These are phyloP conservation scores for Xerus inauris DNA, from an alignment of 2,113 vertebrate species.

Conservation along the genomic window DNA sequence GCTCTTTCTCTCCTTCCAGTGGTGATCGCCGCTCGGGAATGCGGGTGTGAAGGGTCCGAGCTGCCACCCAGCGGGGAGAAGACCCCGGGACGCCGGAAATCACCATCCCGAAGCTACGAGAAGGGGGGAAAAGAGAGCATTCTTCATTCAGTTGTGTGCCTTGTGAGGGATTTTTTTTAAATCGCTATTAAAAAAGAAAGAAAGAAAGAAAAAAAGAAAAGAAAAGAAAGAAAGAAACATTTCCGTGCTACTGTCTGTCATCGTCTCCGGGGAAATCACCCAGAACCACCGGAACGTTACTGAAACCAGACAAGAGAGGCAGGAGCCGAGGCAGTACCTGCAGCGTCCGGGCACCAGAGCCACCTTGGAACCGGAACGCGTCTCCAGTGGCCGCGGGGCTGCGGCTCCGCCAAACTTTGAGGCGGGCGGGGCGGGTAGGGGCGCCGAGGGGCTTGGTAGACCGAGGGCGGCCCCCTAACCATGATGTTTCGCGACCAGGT, in stretches of 20 bases:
- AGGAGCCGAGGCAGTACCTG: conserved; percentile 67
- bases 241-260: conserved; percentile 69
- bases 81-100: conserved; percentile 73
- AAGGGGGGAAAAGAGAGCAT: not conserved
- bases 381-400: conserved; percentile 64
- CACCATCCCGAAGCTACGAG: conserved; percentile 65
- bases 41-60: conserved; percentile 82
- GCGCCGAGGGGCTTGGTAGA: conserved; percentile 61
- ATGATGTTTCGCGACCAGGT: conserved; percentile 99
- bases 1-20: conserved; percentile 83
- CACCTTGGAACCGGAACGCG: conserved; percentile 62
- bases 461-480: conserved; percentile 85
- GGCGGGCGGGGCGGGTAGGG: conserved; percentile 66
- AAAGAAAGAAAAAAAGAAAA: too few species aligned
- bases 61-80: conserved; percentile 71
- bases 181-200: too few species aligned
- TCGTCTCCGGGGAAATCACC: conserved; percentile 76
- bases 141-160: conserved; percentile 76
- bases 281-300: conserved; percentile 66
- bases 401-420: conserved; percentile 79
- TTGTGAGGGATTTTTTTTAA: conserved; percentile 62
- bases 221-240: too few species aligned
- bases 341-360: conserved; percentile 58
- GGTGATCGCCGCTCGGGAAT: conserved; percentile 83
- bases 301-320: conserved; percentile 70